Evolutionary conservation across 2,113 vertebrate species (phyloP), one percentile per base, ranked within the genome.

Genomic region (Piaya cayana): DNA sequence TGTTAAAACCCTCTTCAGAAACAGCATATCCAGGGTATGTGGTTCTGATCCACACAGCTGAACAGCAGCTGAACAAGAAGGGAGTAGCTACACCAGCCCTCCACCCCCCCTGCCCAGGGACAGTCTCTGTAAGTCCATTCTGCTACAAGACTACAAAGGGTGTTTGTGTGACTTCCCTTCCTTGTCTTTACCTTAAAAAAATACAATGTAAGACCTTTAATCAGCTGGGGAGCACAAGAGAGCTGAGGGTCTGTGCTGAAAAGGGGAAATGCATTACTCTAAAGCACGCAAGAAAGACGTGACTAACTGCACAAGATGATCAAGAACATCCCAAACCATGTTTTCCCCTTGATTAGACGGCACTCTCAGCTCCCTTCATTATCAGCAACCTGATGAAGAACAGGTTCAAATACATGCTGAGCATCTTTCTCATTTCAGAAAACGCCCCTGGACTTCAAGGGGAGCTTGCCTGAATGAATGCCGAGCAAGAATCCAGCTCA

Each of bases 11-110:
- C 15, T 64, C 34, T 19, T 5, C 2, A 1, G 22, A 19, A 63
- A n/a, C 1, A 27, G n/a, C 18, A 11, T 8, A 16, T 25, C 25
- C 47, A 56, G 18, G 29, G 36, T 6, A 21, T 0, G 0, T 9
- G 32, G 70, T 53, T 52, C 71, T 59, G 47, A 64, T 23, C 15
- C 34, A n/a, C 26, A 42, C 26, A 47, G 70, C 12, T 20, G 29
- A 83, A 23, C 27, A 56, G 74, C 0, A 1, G 11, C 39, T 68
- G 37, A 68, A 43, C 12, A 39, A 67, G 36, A 16, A 77, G 25
- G 16, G 32, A 55, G 32, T 21, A 81, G 52, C 12, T 47, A 15
- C 21, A 55, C 18, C 52, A 67, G 63, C 15, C 52, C 29, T 70
- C 14, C 37, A n/a, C 32, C 32, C 11, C 53, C 29, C 39, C 29